Evolutionary conservation across 2,888 invertebrate species (phyloP).

Genomic region (Eustalomyia histrio): DNA sequence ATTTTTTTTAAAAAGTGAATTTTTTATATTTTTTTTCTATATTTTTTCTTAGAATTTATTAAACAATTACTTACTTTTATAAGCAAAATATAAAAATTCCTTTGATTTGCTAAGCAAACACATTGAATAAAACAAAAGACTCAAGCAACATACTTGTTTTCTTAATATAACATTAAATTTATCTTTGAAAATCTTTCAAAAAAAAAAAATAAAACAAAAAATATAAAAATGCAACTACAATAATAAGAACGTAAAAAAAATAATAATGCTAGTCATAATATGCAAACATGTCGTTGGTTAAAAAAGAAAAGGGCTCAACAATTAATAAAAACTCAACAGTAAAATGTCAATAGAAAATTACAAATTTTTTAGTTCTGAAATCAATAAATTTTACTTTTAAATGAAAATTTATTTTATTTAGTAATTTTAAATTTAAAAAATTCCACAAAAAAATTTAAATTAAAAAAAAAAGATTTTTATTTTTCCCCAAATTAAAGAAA

Average conservation of each 20-base stretch:
- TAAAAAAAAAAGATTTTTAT: too few relatives aligned
- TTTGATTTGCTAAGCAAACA: background rate
- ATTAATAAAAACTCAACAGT: too few relatives aligned
- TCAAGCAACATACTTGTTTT: slow-evolving; percentile 4
- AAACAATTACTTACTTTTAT: background rate
- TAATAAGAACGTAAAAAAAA: background rate
- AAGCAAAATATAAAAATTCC: background rate
- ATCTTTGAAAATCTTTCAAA: slow-evolving; percentile 42
- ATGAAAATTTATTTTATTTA: too few relatives aligned
- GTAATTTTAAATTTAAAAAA: too few relatives aligned
- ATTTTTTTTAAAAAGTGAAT: background rate
- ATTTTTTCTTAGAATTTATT: slow-evolving; percentile 6
- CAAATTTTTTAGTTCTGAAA: too few relatives aligned
- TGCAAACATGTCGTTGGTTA: background rate
- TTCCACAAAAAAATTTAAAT: too few relatives aligned
- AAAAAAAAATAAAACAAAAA: slow-evolving; percentile 18
- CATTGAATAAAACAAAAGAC: background rate
- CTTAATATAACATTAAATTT: slow-evolving; percentile 14
- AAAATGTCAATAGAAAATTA: background rate
- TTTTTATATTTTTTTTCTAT: background rate
- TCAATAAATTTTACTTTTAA: too few relatives aligned
- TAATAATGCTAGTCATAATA: slow-evolving; percentile 4
- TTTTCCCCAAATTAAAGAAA: too few relatives aligned
- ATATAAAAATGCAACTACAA: slow-evolving; percentile 26
- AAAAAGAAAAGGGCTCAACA: background rate